Base-by-base conservation (phyloP, 2,797 vertebrate species). In the Chaetodon trifasciatus region DNA sequence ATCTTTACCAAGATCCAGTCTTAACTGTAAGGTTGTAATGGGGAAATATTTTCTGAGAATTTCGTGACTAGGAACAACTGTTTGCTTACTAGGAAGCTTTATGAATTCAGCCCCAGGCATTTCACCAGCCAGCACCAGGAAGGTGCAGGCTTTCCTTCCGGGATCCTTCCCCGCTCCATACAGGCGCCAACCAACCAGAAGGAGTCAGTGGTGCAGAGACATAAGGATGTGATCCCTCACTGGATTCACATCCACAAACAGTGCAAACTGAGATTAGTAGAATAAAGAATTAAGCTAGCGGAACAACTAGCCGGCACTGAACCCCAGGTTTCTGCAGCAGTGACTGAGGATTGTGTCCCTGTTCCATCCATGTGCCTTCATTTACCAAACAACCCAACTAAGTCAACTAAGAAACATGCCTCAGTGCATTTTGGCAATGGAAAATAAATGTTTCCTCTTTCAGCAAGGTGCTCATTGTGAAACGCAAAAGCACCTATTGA, bases 401-500 rank as follows among this genome's bases (percentile, higher is more conserved):
- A 55, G 35, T 28, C 21, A 55, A 57, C 53, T 28, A 19, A 64
- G 28, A 65, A 69, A 61, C 28, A 44, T 12, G 57, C 50, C 46
- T 69, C 12, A 63, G 58, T 55, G 39, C 42, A 60, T 60, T 75
- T 49, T 65, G 47, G 40, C 15, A 17, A 56, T 4, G 44, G 24
- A 73, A 81, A 83, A 83, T 50, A 71, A 72, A 80, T 44, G 40
- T 76, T 85, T 86, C 32, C 73, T 71, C 46, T 74, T 74, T 47
- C 23, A 71, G 46, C 40, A 46, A 76, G 39, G 62, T 69, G 58
- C 76, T 83, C 86, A 79, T 80, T 83, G 53, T 69, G n/a, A 76
- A 70, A 79, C 52, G 35, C 19, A 77, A 86, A 83, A 64, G 61
- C 55, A 64, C 60, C 70, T 23, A 61, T 32, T 74, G 69, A 83